Percentiles rank a stretch among this genome's conserved stretches.
Evolutionary conservation across 92 coral and sea anemone genomes (phyloP).

Genomic region (Siderastrea radians): DNA sequence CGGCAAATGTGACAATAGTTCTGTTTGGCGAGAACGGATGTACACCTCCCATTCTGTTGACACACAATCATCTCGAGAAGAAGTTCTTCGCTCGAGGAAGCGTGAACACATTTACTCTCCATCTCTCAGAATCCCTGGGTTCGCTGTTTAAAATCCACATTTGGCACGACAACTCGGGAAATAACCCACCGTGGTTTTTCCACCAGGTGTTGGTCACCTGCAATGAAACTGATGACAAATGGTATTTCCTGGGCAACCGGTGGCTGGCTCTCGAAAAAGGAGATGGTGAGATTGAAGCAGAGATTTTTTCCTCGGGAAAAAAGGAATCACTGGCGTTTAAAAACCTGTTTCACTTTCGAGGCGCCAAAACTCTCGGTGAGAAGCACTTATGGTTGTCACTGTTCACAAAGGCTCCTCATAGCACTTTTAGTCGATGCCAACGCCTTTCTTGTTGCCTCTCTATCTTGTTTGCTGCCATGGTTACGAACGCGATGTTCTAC

Average conservation of each 20-base stretch:
- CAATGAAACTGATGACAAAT: conserved; percentile 56
- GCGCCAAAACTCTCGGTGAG: conserved; percentile 83
- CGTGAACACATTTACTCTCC: conserved; percentile 81
- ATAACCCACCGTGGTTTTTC: conserved; percentile 89
- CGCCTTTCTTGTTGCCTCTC: conserved; percentile 88
- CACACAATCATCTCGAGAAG: conserved; percentile 66
- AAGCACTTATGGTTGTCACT: conserved; percentile 91
- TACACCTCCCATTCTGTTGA: conserved; percentile 68
- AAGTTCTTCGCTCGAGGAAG: conserved; percentile 88
- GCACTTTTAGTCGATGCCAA: conserved; percentile 89
- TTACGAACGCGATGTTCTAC: conserved; percentile 96
- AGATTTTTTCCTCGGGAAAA: conserved; percentile 75
- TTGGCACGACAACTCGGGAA: conserved; percentile 90
- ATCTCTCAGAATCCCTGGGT: conserved; percentile 72
- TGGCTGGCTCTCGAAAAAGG: conserved; percentile 90
- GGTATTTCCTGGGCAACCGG: conserved; percentile 81
- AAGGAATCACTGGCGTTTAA: conserved; percentile 82
- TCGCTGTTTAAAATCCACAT: conserved; percentile 72
- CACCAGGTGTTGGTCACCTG: conserved; percentile 78
- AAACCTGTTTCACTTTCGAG: conserved; percentile 78
- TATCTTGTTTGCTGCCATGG: conserved; percentile 85
- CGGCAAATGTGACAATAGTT: conserved; percentile 82
- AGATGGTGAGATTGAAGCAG: conserved; percentile 75
- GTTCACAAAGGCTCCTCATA: conserved; percentile 89
- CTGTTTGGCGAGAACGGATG: conserved; percentile 84